Percentiles rank a stretch among this genome's conserved stretches.
Evolutionary conservation across 2,797 vertebrate species (phyloP).

Genomic region (Tenualosa ilisha): DNA sequence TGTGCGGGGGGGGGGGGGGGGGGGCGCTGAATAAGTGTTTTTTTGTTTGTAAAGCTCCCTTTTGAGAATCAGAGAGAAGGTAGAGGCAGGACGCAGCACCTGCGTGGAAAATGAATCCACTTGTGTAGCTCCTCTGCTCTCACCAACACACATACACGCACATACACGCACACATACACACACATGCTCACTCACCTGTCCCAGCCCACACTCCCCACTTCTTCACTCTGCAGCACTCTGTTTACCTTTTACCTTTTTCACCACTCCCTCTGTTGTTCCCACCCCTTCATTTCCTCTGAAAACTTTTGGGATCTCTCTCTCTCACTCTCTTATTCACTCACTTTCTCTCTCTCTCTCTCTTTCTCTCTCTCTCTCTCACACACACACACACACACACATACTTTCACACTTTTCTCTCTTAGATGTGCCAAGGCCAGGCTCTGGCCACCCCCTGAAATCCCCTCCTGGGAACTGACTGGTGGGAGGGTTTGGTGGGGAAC

Average conservation of each 20-base stretch:
- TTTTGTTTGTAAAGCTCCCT: slow-evolving; percentile 6
- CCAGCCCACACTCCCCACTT: not conserved
- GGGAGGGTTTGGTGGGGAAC: slow-evolving; percentile 61
- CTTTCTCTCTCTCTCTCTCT: slow-evolving; percentile 33
- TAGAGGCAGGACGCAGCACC: not conserved
- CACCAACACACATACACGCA: not conserved
- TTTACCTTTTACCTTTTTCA: slow-evolving; percentile 16
- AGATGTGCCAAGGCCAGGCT: slow-evolving; percentile 41
- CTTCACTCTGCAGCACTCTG: not conserved
- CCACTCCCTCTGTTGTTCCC: not conserved
- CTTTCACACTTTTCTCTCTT: slow-evolving; percentile 29
- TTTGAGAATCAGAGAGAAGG: not conserved
- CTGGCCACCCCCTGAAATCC: slow-evolving; percentile 30
- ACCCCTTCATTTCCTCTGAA: not conserved
- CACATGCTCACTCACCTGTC: too few relatives aligned
- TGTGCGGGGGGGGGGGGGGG: not conserved
- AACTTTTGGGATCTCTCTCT: not conserved
- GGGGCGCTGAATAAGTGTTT: not conserved
- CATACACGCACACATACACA: not conserved
- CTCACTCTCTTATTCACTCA: not conserved
- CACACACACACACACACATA: not conserved
- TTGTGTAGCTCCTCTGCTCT: not conserved
- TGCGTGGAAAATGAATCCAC: not conserved
- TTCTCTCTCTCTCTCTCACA: slow-evolving; percentile 36
- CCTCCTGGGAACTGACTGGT: slow-evolving; percentile 48